Evolutionary conservation across 2,797 vertebrate genomes (phyloP).

Genomic region (Onychomys leucogaster): DNA sequence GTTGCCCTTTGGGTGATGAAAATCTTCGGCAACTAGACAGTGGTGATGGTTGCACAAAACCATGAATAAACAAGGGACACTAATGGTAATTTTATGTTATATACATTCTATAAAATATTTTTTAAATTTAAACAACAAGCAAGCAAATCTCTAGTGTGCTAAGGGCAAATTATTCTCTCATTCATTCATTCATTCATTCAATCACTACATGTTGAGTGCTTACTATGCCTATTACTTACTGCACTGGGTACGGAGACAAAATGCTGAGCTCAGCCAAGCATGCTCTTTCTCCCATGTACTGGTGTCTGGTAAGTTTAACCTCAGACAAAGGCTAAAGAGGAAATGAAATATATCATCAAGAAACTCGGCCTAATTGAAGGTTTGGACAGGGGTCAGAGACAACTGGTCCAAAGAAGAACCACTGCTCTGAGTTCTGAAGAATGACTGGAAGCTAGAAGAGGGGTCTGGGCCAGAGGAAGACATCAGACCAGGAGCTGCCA

Average conservation of each 20-base stretch:
- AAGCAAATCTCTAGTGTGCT: not conserved
- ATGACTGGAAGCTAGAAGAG: not conserved
- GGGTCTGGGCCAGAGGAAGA: not conserved
- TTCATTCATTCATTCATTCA: not conserved
- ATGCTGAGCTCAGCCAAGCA: not conserved
- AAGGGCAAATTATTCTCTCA: not conserved
- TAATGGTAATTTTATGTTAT: not conserved
- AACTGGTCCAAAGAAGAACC: not conserved
- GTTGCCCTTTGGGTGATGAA: conserved; percentile 12
- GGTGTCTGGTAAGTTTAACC: not conserved
- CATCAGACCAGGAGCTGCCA: not conserved
- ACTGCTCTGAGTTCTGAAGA: not conserved
- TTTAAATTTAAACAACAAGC: not conserved
- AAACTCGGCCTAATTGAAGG: not conserved
- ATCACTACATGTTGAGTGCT: not conserved
- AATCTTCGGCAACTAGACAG: conserved; percentile 37
- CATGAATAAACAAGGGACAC: not conserved
- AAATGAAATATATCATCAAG: conserved; percentile 32
- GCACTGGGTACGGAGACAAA: not conserved
- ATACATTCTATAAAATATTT: not conserved
- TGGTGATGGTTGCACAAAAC: not conserved
- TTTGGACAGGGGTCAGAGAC: not conserved
- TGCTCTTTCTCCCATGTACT: not conserved
- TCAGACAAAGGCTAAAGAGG: not conserved
- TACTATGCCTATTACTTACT: not conserved